Evolutionary conservation across 2,888 invertebrate genomes (phyloP), one percentile per base, ranked within the genome.

Genomic region (Caenorhabditis wallacei): DNA sequence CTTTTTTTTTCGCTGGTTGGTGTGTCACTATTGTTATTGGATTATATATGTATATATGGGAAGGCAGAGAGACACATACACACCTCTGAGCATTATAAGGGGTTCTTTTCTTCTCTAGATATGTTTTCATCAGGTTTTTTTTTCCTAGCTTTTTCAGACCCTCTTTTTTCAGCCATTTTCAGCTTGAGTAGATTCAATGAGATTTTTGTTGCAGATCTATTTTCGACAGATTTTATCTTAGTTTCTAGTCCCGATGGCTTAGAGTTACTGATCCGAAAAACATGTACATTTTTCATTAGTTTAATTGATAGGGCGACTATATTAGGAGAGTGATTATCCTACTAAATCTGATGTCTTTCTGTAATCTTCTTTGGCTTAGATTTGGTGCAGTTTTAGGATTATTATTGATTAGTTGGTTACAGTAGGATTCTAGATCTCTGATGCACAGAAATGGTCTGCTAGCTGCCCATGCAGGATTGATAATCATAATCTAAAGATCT

Each of bases 1-100:
- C 20, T 11, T 22, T 53, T 37, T 53, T 37, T 11, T 26, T 8
- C 8, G n/a, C 46, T 59, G n/a, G 20, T 22, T n/a, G n/a, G 20
- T 68, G 70, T 70, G 46, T 48, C 46, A 57, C 54, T 40, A 63
- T 74, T 74, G 74, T 74, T 74, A 56, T 64, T 74, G 74, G 63
- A 74, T 74, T 74, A 74, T 74, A 56, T 43, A 20, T 57, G 11
- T 35, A 22, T 68, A 22, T 22, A 43, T 54, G 22, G 26, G 48
- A 20, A 26, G 18, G 30, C 0, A 46, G 4, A 24, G n/a, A 63
- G 40, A 20, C 46, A 18, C 13, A 13, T 48, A 3, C 46, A 3
- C 46, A 18, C 46, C 43, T 43, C 43, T 43, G n/a, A n/a, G n/a
- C n/a, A n/a, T n/a, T n/a, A n/a, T n/a, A n/a, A n/a, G n/a, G n/a